Evolutionary conservation across 2,113 vertebrate genomes (phyloP).

Genomic region (Lucifuga dentata): DNA sequence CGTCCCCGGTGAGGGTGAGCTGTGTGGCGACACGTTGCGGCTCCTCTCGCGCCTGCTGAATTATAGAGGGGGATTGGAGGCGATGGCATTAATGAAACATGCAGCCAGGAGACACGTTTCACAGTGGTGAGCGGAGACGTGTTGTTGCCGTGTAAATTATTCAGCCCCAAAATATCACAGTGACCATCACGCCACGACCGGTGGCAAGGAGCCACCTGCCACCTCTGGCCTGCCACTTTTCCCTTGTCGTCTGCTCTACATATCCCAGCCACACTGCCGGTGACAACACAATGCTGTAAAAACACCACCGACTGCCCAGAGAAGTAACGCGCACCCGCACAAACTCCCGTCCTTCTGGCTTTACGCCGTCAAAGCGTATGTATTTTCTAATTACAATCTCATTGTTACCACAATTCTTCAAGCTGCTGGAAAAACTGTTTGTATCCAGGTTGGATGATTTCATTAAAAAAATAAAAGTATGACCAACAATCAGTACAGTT

Average conservation of each 20-base stretch:
- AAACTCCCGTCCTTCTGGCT: too few relatives aligned
- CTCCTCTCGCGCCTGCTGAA: conserved; percentile 86
- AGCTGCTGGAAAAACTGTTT: too few relatives aligned
- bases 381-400: too few relatives aligned
- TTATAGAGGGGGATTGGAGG: conserved; percentile 86
- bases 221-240: conserved; percentile 58
- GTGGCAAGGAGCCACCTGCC: conserved; percentile 77
- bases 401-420: too few relatives aligned
- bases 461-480: too few relatives aligned
- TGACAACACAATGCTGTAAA: conserved; percentile 25
- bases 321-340: background rate
- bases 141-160: conserved; percentile 83
- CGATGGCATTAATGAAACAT: conserved; percentile 91
- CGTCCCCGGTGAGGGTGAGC: conserved; percentile 83
- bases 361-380: too few relatives aligned
- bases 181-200: conserved; percentile 71
- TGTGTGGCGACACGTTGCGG: conserved; percentile 85
- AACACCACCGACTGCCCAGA: conserved; percentile 24
- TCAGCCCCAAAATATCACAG: conserved; percentile 78
- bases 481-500: too few relatives aligned
- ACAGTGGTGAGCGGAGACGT: conserved; percentile 66
- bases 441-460: too few relatives aligned
- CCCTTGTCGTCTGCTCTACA: conserved; percentile 36
- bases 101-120: conserved; percentile 75
- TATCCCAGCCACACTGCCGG: conserved; percentile 26